Evolutionary conservation across 2,113 vertebrate species (phyloP), one percentile per base, ranked within the genome.

Genomic region (Vulpes vulpes): DNA sequence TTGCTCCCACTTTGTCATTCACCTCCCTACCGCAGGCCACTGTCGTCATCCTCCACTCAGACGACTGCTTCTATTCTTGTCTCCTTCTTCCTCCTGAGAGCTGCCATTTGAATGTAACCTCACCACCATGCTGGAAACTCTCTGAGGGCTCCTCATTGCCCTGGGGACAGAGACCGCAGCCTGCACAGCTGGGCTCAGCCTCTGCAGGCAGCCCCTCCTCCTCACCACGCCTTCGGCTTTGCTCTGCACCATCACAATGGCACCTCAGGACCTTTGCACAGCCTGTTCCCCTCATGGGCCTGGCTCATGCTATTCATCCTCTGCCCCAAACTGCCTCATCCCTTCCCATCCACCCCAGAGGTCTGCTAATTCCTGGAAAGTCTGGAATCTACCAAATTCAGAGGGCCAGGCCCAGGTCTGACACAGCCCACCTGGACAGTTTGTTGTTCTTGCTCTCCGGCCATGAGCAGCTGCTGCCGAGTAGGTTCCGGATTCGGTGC

Each of bases 401-500:
- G 65, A 73, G 15, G 16, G 38, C 78, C 60, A 51, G 55, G 35
- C 67, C 49, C 25, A 27, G 64, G 53, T 49, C 91, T 71, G 32
- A 92, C 2, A 0, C 16, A 53, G 92, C 73, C 60, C 89, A 93
- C 96, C 94, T 96, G 95, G 57, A 30, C 1, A 0, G 20, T 49
- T 30, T 74, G 78, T 79, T 78, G n/a, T 49, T 91, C 83, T 86
- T 64, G 55, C 1, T 14, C 20, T 35, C 27, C 0, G 0, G 57
- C 57, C 60, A 14, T 5, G 9, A 86, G 93, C 86, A 96, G 79
- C 96, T 95, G 96, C 73, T 91, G 67, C 49, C 0, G 1, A 53
- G 22, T 43, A 30, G 74, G 69, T 97, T 98, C 97, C 71, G 11
- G 94, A 95, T 80, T 97, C 12, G 0, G 49, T 64, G 87, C 97